Evolutionary conservation across 2,113 vertebrate genomes (phyloP).

Genomic region (Myiozetetes cayanensis): DNA sequence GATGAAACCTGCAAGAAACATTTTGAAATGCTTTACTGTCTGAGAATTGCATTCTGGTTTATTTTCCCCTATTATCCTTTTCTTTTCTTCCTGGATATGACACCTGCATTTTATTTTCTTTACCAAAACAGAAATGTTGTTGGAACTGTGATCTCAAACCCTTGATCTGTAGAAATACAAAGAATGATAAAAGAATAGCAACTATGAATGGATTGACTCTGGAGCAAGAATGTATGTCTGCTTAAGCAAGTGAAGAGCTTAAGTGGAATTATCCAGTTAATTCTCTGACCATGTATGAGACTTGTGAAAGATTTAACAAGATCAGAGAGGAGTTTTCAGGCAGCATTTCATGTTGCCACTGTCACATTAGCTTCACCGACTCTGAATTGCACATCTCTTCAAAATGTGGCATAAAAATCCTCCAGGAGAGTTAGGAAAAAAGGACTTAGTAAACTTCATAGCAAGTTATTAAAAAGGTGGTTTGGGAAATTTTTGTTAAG

Average conservation of each 20-base stretch:
- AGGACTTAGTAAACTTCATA: neutral
- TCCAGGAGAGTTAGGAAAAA: neutral
- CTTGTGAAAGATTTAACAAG: neutral
- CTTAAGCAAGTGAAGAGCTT: neutral
- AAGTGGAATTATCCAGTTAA: slow-evolving; percentile 34
- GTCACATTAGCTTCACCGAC: neutral
- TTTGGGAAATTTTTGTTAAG: neutral
- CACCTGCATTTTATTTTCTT: neutral
- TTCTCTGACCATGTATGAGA: neutral
- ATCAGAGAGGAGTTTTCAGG: slow-evolving; percentile 4
- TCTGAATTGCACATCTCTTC: neutral
- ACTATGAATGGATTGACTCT: neutral
- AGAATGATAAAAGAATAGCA: neutral
- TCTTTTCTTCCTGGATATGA: neutral
- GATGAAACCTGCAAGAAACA: neutral
- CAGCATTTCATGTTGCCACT: neutral
- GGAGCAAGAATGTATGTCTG: neutral
- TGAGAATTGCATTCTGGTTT: neutral
- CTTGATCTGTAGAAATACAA: neutral
- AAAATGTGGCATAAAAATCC: neutral
- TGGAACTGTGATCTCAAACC: neutral
- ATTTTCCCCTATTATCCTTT: neutral
- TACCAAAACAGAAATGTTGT: neutral
- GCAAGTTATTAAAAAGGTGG: neutral
- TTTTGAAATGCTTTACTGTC: neutral